phyloP scores from a whole-genome alignment of 2,888 invertebrate species.

The Operophtera brumata region DNA sequence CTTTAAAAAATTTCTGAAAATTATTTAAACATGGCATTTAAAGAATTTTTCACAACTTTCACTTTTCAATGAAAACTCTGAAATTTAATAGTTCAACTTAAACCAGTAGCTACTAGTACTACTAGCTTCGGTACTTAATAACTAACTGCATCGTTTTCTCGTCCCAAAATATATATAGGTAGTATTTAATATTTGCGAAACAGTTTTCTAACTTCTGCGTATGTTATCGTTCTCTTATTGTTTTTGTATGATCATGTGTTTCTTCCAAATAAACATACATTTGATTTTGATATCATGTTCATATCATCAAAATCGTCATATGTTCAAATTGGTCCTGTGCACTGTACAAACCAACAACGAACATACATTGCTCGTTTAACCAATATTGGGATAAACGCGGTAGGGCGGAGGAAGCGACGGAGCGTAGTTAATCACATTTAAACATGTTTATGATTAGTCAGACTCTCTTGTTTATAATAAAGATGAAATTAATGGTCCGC shows the following conservation, averaged over 20 bases:
- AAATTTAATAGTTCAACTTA: background rate
- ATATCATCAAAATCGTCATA: too few relatives aligned
- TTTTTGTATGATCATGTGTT: too few relatives aligned
- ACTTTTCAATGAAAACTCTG: background rate
- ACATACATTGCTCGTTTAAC: conserved; percentile 36
- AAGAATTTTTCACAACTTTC: conserved; percentile 1
- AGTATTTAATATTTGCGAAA: too few relatives aligned
- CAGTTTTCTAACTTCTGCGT: too few relatives aligned
- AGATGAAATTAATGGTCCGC: conserved; percentile 67
- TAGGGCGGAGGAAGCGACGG: conserved; percentile 46
- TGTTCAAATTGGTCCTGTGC: background rate
- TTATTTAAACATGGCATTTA: background rate
- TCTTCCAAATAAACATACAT: too few relatives aligned
- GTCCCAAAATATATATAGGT: too few relatives aligned
- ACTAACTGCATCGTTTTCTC: too few relatives aligned
- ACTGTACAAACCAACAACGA: conserved; percentile 6
- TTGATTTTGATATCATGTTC: too few relatives aligned
- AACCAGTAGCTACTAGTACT: too few relatives aligned
- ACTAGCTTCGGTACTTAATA: too few relatives aligned
- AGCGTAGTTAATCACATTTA: conserved; percentile 37
- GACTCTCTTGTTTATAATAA: conserved; percentile 71
- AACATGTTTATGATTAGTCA: conserved; percentile 71
- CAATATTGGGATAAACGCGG: conserved; percentile 46
- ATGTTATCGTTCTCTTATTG: too few relatives aligned
- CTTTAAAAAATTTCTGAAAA: background rate